Base-by-base conservation (phyloP, 2,113 vertebrate genomes). In the Scomber japonicus region DNA sequence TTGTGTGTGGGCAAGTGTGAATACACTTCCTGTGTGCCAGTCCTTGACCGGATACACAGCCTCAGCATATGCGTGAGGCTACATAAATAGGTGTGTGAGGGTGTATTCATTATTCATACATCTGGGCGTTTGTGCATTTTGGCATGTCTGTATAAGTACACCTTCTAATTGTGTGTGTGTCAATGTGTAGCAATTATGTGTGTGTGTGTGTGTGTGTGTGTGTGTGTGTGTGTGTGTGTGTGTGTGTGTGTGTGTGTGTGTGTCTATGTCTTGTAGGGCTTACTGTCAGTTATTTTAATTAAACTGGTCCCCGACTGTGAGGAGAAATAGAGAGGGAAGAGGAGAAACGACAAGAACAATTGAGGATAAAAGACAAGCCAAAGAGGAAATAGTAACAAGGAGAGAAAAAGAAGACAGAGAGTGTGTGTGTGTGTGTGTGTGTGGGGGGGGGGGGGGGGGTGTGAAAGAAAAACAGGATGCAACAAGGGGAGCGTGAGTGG, bases 201-300 rank as follows among this genome's bases (percentile, higher is more conserved):
- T 2, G 12, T 27, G 21, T 51, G 4, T 49, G 40, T 8, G 2
- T 51, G 19, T 71, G 5, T 50, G 65, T 51, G 9, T 17, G 2
- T 45, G 31, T 71, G 19, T n/a, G 1, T n/a, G 44, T 7, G 13
- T 17, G 50, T 35, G 31, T 35, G 31, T 35, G 31, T 35, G 31
- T 35, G 31, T 5, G 31, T 56, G n/a, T 51, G 63, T 10, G 2
- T 68, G 46, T 50, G 45, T 2, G 55, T 35, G 2, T 68, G 46
- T 50, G 50, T 2, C 50, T 35, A n/a, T 44, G 70, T 40, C 35
- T 57, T 15, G 44, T 19, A 53, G 24, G 14, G 48, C 45, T 76
- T 51, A 75, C 55, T 75, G 67, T 71, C 50, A 61, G 27, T 30
- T 55, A 12, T 56, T 81, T 64, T 75, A 80, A 85, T 81, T 66